Evolutionary conservation across 1,140 invertebrate species (phyloP), one percentile per base, ranked within the genome.

Genomic region (Aphelenchoides fujianensis): DNA sequence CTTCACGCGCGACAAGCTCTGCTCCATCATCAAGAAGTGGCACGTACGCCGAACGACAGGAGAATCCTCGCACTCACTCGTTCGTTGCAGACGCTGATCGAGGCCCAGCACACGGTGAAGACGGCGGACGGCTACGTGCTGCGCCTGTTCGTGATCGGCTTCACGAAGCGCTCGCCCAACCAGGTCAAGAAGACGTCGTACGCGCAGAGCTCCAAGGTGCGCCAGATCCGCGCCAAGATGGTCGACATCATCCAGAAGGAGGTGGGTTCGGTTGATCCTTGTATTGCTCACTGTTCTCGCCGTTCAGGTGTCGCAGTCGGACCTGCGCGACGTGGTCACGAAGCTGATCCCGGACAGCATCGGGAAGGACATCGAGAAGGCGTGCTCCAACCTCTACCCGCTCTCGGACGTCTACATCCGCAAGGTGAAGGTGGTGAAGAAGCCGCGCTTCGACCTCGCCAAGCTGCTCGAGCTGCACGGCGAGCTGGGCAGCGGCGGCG

Each of bases 1-100:
- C 83, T 89, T 98, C 78, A 98, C 97, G 66, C 97, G 95, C 68
- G 96, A 98, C 84, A 98, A 98, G 86, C 89, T 98, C 59, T 90
- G 92, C 76, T 97, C 93, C 37, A 97, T 98, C 93, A 94, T 98
- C 0, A 98, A 98, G 87, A 98, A 98, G 88, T 98, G 95, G 95
- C 90, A 91, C 85, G 86, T 88, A 70, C 75, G 80, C 75, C 5
- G 32, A 27, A 30, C 30, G 28, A 48, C 71, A 59, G 78, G n/a
- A n/a, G n/a, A n/a, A n/a, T n/a, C n/a, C 32, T 74, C 35, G 41
- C 23, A 72, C 19, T 73, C 54, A 30, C 27, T 63, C 73, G 41
- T 34, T 63, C 19, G 32, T 2, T 68, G 76, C 3, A 88, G 88
- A 97, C 95, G 1, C 87, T 98, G 9, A 97, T 99, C 79, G 95